A percentile compares a stretch with the other conserved stretches of the same genome.
phyloP scores from a whole-genome alignment of 2,888 invertebrate genomes.

The Halictus ligatus region DNA sequence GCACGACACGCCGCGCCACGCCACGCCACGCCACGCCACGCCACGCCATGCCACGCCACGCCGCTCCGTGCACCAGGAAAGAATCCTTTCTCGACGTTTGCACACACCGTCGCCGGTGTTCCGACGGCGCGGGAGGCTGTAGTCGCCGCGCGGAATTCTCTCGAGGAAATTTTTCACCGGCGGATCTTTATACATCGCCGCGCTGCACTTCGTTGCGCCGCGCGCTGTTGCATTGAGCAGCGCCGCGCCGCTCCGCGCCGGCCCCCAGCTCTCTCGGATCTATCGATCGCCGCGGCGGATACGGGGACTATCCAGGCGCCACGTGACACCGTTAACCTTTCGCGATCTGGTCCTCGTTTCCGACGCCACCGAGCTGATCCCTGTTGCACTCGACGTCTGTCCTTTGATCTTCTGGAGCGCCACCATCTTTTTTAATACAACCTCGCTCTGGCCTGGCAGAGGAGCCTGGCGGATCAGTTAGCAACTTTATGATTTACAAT shows the following conservation, averaged over 20 bases:
- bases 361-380: not conserved
- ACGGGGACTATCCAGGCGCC: slow-evolving; percentile 40
- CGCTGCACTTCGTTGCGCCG: not conserved
- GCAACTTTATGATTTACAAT: not conserved
- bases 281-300: slow-evolving; percentile 34
- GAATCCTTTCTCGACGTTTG: slow-evolving; percentile 52
- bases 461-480: no score
- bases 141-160: slow-evolving; percentile 48
- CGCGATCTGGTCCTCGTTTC: slow-evolving; percentile 18
- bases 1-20: slow-evolving; percentile 32
- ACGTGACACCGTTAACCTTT: slow-evolving; percentile 56
- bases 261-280: slow-evolving; percentile 21
- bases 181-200: slow-evolving; percentile 37
- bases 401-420: not conserved
- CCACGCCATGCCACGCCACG: not conserved
- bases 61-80: slow-evolving; percentile 30
- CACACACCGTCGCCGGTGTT: slow-evolving; percentile 29
- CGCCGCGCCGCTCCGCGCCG: not conserved
- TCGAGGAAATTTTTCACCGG: slow-evolving; percentile 27
- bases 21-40: not conserved
- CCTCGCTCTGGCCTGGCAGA: not conserved
- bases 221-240: not conserved
- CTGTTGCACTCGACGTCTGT: not conserved
- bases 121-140: slow-evolving; percentile 41
- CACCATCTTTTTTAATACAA: not conserved